Evolutionary conservation across 92 coral and sea anemone species (phyloP).

Genomic region (Siderastrea radians): DNA sequence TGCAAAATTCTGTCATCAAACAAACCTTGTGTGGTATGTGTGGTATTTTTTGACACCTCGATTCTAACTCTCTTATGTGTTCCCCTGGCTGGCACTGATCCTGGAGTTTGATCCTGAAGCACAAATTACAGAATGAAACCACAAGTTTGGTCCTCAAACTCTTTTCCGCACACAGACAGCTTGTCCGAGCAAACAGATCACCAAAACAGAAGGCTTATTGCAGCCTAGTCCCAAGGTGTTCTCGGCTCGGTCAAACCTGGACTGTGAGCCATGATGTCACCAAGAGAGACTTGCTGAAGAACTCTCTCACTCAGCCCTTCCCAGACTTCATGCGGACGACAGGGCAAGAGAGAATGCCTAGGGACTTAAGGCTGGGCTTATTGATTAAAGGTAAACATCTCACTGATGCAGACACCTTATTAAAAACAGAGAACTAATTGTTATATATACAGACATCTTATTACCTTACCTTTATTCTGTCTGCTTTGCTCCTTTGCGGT

Average conservation of each 20-base stretch:
- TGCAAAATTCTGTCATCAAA: background rate
- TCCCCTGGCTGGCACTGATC: conserved; percentile 68
- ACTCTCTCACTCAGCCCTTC: no score
- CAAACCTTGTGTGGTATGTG: conserved; percentile 87
- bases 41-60: conserved; percentile 84
- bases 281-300: no score
- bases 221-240: no score
- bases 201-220: background rate
- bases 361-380: no score
- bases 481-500: conserved; percentile 26
- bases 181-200: background rate
- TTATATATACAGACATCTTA: no score
- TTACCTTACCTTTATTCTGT: background rate
- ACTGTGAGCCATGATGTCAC: no score
- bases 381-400: no score
- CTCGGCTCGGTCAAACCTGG: no score
- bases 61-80: conserved; percentile 84
- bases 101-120: conserved; percentile 44
- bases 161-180: background rate
- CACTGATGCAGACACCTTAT: no score
- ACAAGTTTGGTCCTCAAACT: background rate
- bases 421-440: no score
- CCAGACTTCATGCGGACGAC: no score
- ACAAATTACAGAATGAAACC: background rate
- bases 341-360: no score